Evolutionary conservation across 2,113 vertebrate genomes (phyloP).

Genomic region (Crotalus helleri): DNA sequence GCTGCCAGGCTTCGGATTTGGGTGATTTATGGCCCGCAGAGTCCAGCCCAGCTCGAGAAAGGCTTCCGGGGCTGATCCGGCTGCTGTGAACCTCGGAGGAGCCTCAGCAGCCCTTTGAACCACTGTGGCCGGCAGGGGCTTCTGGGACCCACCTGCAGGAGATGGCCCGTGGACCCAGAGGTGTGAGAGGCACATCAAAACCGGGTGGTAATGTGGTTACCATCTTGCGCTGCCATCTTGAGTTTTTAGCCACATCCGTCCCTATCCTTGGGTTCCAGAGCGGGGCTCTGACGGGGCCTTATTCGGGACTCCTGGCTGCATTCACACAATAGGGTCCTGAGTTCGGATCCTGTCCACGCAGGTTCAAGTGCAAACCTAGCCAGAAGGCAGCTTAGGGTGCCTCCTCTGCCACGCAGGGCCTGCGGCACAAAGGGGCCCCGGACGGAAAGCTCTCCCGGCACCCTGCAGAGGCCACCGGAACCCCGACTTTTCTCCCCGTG

Average conservation of each 20-base stretch:
- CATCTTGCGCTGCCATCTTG: neutral
- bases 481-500: neutral
- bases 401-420: neutral
- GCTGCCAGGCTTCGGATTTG: neutral
- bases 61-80: neutral
- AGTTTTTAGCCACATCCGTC: neutral
- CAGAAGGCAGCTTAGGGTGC: neutral
- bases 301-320: neutral
- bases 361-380: neutral
- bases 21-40: too few relatives aligned
- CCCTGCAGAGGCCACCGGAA: neutral
- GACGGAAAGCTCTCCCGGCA: neutral
- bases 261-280: neutral
- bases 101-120: neutral
- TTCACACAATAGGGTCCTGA: neutral
- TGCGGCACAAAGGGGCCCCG: too few relatives aligned
- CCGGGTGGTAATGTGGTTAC: neutral
- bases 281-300: neutral
- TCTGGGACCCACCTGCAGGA: neutral
- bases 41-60: neutral
- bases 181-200: neutral
- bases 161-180: neutral
- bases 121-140: neutral
- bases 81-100: neutral
- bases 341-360: neutral